A percentile compares a stretch with the other conserved stretches of the same genome.
These are phyloP conservation scores for Leucopternis melanops DNA, from an alignment of 2,113 vertebrate species.

Conservation along the genomic window DNA sequence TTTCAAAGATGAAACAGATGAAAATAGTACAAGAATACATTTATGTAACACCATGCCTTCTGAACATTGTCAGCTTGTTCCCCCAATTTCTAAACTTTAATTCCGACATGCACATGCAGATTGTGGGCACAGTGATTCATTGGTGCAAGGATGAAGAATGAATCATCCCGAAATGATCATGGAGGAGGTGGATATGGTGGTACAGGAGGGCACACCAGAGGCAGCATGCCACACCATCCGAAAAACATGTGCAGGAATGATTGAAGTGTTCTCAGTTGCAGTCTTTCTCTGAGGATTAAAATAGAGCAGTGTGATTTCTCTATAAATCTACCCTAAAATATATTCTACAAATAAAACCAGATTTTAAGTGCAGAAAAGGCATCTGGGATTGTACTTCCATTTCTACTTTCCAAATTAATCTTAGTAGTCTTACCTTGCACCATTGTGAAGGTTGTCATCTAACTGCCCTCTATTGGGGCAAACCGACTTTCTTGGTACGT, in stretches of 20 bases:
- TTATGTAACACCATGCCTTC: constrained; percentile 45
- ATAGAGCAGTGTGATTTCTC: neutral
- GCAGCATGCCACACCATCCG: neutral
- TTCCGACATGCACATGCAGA: neutral
- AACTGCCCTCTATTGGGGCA: neutral
- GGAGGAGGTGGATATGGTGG: neutral
- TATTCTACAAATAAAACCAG: neutral
- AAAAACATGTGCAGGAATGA: neutral
- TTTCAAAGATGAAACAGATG: neutral
- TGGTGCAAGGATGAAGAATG: neutral
- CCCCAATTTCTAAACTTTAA: neutral
- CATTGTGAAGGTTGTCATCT: neutral
- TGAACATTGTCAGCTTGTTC: constrained; percentile 22
- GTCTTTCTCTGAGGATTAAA: neutral
- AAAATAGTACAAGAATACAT: constrained; percentile 34
- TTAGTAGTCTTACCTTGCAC: neutral
- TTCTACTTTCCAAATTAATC: neutral
- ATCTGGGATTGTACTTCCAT: neutral
- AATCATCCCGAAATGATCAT: constrained; percentile 41
- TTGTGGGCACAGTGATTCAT: constrained; percentile 53
- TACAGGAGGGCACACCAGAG: neutral
- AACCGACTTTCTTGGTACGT: too few relatives aligned
- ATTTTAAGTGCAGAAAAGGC: neutral
- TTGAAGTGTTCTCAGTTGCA: neutral
- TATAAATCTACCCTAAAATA: neutral